Percentiles rank a stretch among this genome's conserved stretches.
Evolutionary conservation across 1,140 invertebrate species (phyloP).

Genomic region (Zaprionus vittiger): DNA sequence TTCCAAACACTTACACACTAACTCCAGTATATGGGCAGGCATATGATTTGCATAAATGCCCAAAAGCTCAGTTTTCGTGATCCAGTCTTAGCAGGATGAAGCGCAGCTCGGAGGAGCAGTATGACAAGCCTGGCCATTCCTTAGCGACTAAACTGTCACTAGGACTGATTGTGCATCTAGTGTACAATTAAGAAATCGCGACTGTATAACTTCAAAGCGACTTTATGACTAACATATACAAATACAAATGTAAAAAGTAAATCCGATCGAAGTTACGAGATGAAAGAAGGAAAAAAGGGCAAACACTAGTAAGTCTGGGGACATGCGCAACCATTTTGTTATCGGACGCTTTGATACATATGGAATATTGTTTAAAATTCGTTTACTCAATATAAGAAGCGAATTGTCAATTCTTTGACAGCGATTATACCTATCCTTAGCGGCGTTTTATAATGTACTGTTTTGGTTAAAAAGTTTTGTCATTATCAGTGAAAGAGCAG

Average conservation of each 20-base stretch:
- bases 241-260: too few relatives aligned
- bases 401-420: conserved; percentile 6
- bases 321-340: not conserved
- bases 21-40: conserved; percentile 10
- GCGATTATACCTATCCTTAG: not conserved
- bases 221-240: too few relatives aligned
- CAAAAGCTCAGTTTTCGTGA: conserved; percentile 43
- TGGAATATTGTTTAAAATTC: conserved; percentile 13
- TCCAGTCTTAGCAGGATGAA: not conserved
- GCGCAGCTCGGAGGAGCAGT: conserved; percentile 12
- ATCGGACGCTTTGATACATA: conserved; percentile 12
- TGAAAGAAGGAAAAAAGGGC: too few relatives aligned
- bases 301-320: too few relatives aligned
- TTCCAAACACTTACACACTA: conserved; percentile 25
- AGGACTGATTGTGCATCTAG: not conserved
- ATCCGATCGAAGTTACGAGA: too few relatives aligned
- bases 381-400: conserved; percentile 5
- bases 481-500: conserved; percentile 2
- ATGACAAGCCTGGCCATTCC: not conserved
- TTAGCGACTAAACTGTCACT: not conserved
- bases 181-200: not conserved
- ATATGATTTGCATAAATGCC: conserved; percentile 74
- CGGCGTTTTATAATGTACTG: conserved; percentile 2
- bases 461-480: not conserved
- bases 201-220: too few relatives aligned